phyloP scores from a whole-genome alignment of 2,888 invertebrate species.

The Luperina testacea region DNA sequence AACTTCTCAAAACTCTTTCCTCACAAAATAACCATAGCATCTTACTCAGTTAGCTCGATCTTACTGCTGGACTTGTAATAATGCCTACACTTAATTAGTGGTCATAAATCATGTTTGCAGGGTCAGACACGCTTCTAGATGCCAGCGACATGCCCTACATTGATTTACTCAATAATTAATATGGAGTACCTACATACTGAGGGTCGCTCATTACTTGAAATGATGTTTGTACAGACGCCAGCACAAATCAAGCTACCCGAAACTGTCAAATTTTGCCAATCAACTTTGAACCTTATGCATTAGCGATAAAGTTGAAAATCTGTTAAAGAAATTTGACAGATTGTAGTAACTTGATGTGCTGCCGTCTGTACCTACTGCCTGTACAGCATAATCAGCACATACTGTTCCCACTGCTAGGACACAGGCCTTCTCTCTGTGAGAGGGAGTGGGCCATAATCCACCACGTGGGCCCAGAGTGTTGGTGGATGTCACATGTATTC shows the following conservation, averaged over 20 bases:
- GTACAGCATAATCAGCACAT: neutral
- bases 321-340: too few species aligned
- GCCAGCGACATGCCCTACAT: conserved; percentile 45
- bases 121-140: conserved; percentile 20
- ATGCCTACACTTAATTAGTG: conserved; percentile 42
- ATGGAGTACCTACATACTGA: conserved; percentile 2
- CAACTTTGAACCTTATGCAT: too few species aligned
- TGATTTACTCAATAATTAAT: conserved; percentile 48
- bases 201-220: neutral
- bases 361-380: neutral
- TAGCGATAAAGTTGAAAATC: too few species aligned
- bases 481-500: neutral
- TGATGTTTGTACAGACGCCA: neutral
- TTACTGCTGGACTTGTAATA: neutral
- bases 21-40: neutral
- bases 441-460: neutral
- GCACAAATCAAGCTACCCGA: too few species aligned
- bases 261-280: too few species aligned
- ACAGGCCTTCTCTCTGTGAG: neutral
- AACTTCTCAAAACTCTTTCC: too few species aligned
- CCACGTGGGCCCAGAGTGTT: neutral
- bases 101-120: conserved; percentile 55
- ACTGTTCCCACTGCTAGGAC: neutral
- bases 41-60: neutral
- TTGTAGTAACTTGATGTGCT: too few species aligned